Evolutionary conservation across 2,113 vertebrate genomes (phyloP).

Genomic region (Myiopsitta monachus): DNA sequence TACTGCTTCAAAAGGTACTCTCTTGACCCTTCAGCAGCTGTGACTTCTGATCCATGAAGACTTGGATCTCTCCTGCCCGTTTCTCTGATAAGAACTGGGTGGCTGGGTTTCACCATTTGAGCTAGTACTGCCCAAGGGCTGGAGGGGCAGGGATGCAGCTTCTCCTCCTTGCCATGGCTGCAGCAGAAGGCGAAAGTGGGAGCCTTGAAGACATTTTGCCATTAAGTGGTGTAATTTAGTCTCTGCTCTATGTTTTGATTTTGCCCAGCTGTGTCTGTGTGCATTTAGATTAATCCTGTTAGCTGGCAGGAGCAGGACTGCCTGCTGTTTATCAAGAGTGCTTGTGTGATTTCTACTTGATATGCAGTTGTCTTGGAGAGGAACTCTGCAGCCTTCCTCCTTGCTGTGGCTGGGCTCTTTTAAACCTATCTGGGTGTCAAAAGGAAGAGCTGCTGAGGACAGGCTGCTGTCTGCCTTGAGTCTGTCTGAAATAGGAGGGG

Average conservation of each 20-base stretch:
- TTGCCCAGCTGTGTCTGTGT: constrained; percentile 65
- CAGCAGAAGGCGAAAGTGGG: background rate
- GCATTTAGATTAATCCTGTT: constrained; percentile 68
- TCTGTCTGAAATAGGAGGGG: too few species aligned
- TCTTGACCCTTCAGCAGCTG: background rate
- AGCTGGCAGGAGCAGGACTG: constrained; percentile 26
- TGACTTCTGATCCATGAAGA: background rate
- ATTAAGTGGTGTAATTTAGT: constrained; percentile 30
- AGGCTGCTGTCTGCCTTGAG: background rate
- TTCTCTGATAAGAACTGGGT: background rate
- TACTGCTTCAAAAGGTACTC: background rate
- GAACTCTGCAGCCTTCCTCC: background rate
- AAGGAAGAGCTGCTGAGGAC: background rate
- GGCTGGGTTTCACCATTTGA: background rate
- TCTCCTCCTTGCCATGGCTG: background rate
- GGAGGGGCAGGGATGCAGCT: background rate
- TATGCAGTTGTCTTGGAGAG: constrained; percentile 6
- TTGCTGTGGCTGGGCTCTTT: background rate
- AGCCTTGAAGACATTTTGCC: background rate
- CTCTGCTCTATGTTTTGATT: constrained; percentile 61
- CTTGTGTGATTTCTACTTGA: constrained; percentile 48
- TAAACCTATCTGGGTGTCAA: rapidly evolving
- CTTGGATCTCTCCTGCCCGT: background rate
- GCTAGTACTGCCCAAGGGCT: background rate
- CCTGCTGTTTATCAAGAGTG: constrained; percentile 66